Evolutionary conservation across 2,113 vertebrate genomes (phyloP), one percentile per base, ranked within the genome.

Genomic region (Tragelaphus imberbis): DNA sequence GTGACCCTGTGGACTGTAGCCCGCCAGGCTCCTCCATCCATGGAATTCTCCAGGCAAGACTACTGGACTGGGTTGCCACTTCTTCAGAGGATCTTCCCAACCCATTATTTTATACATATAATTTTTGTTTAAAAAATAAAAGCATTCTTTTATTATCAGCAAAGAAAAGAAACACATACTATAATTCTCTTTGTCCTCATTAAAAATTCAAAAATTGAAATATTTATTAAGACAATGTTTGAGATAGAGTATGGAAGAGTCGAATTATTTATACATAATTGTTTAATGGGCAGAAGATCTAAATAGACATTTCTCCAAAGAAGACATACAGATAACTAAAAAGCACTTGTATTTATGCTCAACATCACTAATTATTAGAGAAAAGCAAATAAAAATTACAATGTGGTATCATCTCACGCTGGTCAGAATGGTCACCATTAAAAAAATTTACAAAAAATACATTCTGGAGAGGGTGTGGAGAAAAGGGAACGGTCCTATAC

Each of bases 401-500:
- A 53, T 7, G 16, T 19, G 28, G 27, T 79, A 49, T 49, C 27
- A 79, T 47, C 77, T 79, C 44, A 49, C 0, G 2, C 44, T 47
- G 44, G 44, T 49, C 77, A 79, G 77, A 79, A 49, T 17, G 14
- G 44, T 3, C 44, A 79, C 27, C 44, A 9, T 79, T 17, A 30
- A 9, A 79, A 28, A 49, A 49, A 9, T 79, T 16, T 30, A 30
- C 25, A 79, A 79, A 44, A 47, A 79, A 5, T 79, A 79, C 44
- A 49, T 80, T 30, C 77, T 80, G 77, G 44, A 30, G 77, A 80
- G 27, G 47, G 77, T 30, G 47, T 51, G 47, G 77, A 49, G 47
- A 30, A 80, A 33, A 51, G 44, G 27, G 15, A 30, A 19, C 2
- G 1, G 0, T 51, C 15, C 7, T 51, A 5, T 19, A 19, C 27